Evolutionary conservation across 2,888 invertebrate genomes (phyloP), one percentile per base, ranked within the genome.

Genomic region (Fragum sueziense): DNA sequence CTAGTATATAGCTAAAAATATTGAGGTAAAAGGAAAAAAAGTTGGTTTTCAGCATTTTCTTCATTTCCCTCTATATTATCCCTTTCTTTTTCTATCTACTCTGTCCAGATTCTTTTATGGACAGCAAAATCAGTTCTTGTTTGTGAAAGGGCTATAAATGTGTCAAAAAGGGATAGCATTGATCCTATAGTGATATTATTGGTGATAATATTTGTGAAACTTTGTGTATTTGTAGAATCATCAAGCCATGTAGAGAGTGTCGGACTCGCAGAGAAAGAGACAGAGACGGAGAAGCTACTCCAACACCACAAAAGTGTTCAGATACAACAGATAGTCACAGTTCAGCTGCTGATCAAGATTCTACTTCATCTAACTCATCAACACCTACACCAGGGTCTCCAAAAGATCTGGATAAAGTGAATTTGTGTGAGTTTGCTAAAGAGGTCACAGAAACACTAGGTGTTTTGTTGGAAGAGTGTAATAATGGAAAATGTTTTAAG

Each of bases 151-250:
- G 52, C 14, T 25, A 22, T 31, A 34, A 54, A 52, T 29, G 52
- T 69, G 69, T 69, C 52, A 51, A 69, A 31, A 9, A n/a, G 20
- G 41, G 33, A 52, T 69, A 69, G 31, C 27, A 31, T 29, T 29
- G 52, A 69, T 47, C 17, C 25, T n/a, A n/a, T n/a, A n/a, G n/a
- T n/a, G n/a, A n/a, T n/a, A n/a, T n/a, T n/a, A n/a, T n/a, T 29
- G 69, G 33, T 51, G 76, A 74, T 61, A 74, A 81, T 65, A 79
- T 79, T 65, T 75, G 70, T 77, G 82, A 84, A 70, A 79, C 82
- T 74, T 84, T 79, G 84, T 84, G 82, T 80, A 77, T 84, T 82
- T 80, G 80, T 74, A 84, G 82, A 76, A 57, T 84, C 20, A 62
- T 84, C 62, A 84, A 76, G 54, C 84, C 84, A n/a, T 79, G 84